phyloP scores from a whole-genome alignment of 2,888 invertebrate genomes.

The Vannuccia rotundouncinata region DNA sequence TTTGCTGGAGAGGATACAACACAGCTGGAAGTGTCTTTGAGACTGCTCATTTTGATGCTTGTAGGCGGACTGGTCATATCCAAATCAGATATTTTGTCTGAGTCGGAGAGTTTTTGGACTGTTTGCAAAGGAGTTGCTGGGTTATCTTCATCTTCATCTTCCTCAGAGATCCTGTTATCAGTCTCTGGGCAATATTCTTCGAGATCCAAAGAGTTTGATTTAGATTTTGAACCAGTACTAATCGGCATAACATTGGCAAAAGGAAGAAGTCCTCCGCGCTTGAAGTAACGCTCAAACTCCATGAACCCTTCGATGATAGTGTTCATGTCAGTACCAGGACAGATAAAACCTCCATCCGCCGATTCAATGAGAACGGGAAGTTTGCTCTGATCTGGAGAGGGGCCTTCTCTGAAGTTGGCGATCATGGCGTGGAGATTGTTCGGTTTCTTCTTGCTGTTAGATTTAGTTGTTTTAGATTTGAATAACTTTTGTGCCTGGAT shows the following conservation, averaged over 20 bases:
- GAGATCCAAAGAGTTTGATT: not conserved
- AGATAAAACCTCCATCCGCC: slow-evolving; percentile 24
- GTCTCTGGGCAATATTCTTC: not conserved
- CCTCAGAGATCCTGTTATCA: not conserved
- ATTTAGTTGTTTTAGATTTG: too few relatives aligned
- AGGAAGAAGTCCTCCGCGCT: not conserved
- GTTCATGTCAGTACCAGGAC: slow-evolving; percentile 27
- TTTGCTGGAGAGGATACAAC: not conserved
- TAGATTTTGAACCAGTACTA: not conserved
- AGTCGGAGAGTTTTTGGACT: too few relatives aligned
- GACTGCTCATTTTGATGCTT: not conserved
- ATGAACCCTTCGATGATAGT: slow-evolving; percentile 32
- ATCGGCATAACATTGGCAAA: slow-evolving; percentile 11
- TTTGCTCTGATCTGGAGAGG: not conserved
- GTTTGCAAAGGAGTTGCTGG: not conserved
- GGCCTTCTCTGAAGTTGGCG: not conserved
- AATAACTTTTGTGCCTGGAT: not conserved
- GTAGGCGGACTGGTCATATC: not conserved
- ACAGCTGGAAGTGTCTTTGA: not conserved
- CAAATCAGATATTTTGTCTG: too few relatives aligned
- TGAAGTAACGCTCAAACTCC: slow-evolving; percentile 32
- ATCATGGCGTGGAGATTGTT: not conserved
- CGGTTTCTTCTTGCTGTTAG: not conserved
- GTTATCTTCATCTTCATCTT: not conserved
- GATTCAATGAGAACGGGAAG: not conserved